Evolutionary conservation across 1,140 invertebrate species (phyloP).

Genomic region (Drosophila baimaii): DNA sequence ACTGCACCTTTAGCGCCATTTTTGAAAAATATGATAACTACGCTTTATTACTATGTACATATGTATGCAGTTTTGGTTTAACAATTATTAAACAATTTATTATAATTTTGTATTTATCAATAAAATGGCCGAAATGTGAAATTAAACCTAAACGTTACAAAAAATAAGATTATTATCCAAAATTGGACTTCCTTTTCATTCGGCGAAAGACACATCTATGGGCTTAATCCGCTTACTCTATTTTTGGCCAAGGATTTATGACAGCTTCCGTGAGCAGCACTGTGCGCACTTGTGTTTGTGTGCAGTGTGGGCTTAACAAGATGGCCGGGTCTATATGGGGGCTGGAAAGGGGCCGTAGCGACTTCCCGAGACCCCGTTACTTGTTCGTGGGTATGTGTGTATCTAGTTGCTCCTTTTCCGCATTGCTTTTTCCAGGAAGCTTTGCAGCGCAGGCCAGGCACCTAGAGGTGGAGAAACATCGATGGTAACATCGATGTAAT

Average conservation of each 20-base stretch:
- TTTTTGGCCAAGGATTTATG: background rate
- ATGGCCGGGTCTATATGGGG: background rate
- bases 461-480: too few relatives aligned
- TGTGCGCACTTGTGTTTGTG: too few relatives aligned
- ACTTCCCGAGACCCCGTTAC: conserved; percentile 15
- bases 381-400: conserved; percentile 2
- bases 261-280: background rate
- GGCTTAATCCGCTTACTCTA: background rate
- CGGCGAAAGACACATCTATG: background rate
- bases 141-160: background rate
- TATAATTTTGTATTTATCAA: too few relatives aligned
- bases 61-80: background rate
- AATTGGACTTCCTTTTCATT: background rate
- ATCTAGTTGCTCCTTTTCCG: conserved; percentile 33
- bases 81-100: too few relatives aligned
- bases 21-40: background rate
- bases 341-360: background rate
- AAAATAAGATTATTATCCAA: background rate
- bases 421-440: conserved; percentile 30
- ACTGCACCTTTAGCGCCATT: background rate
- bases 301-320: background rate
- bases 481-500: too few relatives aligned
- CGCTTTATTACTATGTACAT: too few relatives aligned
- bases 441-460: background rate
- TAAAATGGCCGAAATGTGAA: too few relatives aligned